phyloP scores from a whole-genome alignment of 2,113 vertebrate genomes.

The Paralichthys olivaceus region DNA sequence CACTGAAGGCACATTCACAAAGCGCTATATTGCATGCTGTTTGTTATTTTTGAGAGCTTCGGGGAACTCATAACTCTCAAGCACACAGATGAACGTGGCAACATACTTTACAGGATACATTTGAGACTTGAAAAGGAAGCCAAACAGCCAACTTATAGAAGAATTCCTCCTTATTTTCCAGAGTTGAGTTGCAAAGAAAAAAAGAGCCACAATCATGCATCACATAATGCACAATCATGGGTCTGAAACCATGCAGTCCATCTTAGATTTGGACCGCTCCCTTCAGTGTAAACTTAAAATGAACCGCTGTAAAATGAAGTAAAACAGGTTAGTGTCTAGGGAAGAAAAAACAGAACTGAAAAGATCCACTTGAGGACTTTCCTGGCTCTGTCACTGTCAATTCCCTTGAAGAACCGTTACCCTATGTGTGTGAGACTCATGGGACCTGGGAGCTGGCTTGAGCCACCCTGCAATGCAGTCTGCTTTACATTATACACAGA shows the following conservation, averaged over 20 bases:
- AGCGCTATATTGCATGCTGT: constrained; percentile 76
- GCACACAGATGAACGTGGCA: constrained; percentile 72
- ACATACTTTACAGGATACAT: constrained; percentile 66
- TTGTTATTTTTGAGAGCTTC: constrained; percentile 82
- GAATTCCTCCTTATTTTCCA: constrained; percentile 43
- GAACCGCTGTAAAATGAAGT: constrained; percentile 71
- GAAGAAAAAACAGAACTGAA: constrained; percentile 78
- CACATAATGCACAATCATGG: constrained; percentile 69
- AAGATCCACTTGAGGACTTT: constrained; percentile 85
- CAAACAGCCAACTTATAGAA: constrained; percentile 51
- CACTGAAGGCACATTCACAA: constrained; percentile 79
- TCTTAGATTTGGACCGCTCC: constrained; percentile 58
- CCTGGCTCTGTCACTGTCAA: constrained; percentile 82
- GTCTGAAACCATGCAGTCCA: constrained; percentile 52
- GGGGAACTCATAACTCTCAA: constrained; percentile 79
- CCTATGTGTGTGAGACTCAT: constrained; percentile 73
- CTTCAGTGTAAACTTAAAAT: constrained; percentile 73
- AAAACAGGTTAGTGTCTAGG: constrained; percentile 81
- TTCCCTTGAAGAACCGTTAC: constrained; percentile 78
- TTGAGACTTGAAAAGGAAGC: constrained; percentile 64
- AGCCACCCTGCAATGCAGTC: constrained; percentile 71
- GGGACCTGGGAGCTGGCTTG: constrained; percentile 76
- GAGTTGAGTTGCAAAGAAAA: constrained; percentile 5
- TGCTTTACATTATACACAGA: constrained; percentile 80
- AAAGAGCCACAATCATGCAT: constrained; percentile 52